Evolutionary conservation across 2,113 vertebrate genomes (phyloP).

Genomic region (Hucho hucho): DNA sequence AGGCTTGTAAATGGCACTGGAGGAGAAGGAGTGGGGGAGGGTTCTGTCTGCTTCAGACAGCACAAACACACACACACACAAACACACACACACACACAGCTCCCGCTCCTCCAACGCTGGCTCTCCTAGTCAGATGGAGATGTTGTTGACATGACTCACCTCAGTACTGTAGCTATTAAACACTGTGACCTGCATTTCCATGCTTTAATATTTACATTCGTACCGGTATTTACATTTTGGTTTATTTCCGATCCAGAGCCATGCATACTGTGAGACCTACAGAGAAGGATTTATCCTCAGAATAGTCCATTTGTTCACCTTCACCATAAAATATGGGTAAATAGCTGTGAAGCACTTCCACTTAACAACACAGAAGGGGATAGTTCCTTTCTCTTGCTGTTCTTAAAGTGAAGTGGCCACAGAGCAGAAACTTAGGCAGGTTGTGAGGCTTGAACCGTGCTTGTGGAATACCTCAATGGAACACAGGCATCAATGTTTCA

Average conservation of each 20-base stretch:
- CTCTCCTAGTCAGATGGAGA: background rate
- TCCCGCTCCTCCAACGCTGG: background rate
- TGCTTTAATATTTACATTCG: background rate
- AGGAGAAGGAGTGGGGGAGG: background rate
- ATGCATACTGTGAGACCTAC: too few relatives aligned
- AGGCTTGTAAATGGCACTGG: slow-evolving; percentile 6
- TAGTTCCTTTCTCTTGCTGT: background rate
- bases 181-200: background rate
- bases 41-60: slow-evolving; percentile 1
- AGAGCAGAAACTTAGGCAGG: background rate
- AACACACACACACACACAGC: slow-evolving; percentile 3
- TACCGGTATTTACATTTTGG: background rate
- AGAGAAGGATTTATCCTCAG: too few relatives aligned
- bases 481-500: background rate
- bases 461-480: background rate
- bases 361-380: background rate
- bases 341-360: background rate
- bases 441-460: background rate
- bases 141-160: slow-evolving; percentile 30
- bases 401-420: background rate
- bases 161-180: background rate
- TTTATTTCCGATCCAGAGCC: too few relatives aligned
- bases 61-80: slow-evolving; percentile 4
- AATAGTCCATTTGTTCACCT: too few relatives aligned
- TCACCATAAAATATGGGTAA: too few relatives aligned